Evolutionary conservation across 2,797 vertebrate genomes (phyloP).

Genomic region (Melanotaenia nigrans): DNA sequence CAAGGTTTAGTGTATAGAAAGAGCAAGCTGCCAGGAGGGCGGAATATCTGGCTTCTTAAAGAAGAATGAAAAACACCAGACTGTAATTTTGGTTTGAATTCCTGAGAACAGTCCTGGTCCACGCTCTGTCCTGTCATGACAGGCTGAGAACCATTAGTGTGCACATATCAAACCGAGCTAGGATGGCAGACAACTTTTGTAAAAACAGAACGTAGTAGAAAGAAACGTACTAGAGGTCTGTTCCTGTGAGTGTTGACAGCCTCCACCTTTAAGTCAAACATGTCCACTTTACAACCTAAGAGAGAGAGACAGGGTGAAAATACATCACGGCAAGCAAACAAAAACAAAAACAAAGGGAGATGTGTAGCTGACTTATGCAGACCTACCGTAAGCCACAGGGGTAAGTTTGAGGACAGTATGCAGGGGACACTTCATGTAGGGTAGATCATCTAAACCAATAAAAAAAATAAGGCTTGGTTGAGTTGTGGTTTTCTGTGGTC

Average conservation of each 20-base stretch:
- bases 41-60: conserved; percentile 1
- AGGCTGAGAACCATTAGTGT: not conserved
- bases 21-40: not conserved
- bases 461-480: not conserved
- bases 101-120: conserved; percentile 9
- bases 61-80: conserved; percentile 1
- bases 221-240: conserved; percentile 86
- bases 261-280: conserved; percentile 88
- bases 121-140: conserved; percentile 19
- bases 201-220: not conserved
- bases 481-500: conserved; percentile 2
- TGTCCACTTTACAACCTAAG: conserved; percentile 94
- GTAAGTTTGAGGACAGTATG: conserved; percentile 93
- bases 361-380: not conserved
- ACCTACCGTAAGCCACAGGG: conserved; percentile 93
- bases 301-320: conserved; percentile 12
- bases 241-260: conserved; percentile 94
- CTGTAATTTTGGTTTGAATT: conserved; percentile 27
- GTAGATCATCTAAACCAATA: conserved; percentile 87
- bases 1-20: not conserved
- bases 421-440: conserved; percentile 92
- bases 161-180: not conserved
- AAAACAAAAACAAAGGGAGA: not conserved
- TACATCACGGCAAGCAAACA: conserved; percentile 18
- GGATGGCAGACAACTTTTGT: not conserved